Base-by-base conservation (phyloP, 2,113 vertebrate genomes). In the Oreotrochilus melanogaster region DNA sequence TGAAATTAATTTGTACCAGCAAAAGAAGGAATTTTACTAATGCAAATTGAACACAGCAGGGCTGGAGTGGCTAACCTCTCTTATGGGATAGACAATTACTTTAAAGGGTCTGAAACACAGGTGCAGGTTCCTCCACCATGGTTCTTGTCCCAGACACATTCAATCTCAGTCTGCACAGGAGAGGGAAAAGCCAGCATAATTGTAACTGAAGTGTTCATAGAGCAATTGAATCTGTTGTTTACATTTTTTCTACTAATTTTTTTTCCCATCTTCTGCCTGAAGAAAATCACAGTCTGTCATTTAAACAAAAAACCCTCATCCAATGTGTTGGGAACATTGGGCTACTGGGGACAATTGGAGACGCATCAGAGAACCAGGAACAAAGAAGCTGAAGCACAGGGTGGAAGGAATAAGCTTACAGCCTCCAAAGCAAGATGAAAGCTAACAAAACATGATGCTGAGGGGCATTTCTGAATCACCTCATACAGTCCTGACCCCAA, bases 291-390 rank as follows among this genome's bases (percentile, higher is more conserved):
- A 87, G 67, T 14, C 8, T 85, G 67, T 14, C 42, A 71, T 74
- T 91, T n/a, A 71, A 71, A 66, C 2, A 10, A 71, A 37, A 54
- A 31, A 50, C 18, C 5, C 7, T 18, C 1, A 88, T 23, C 31
- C 22, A 89, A 65, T 30, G 39, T 39, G 39, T 39, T 39, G 39
- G 30, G 85, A 93, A 96, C 88, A 85, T 2, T 79, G 57, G 62
- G 66, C 87, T 94, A 67, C 18, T 69, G 92, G 57, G 89, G 30
- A 85, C 90, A 93, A 92, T 12, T 92, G 39, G 5, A 94, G 39
- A 89, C 75, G n/a, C 48, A 72, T 84, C 45, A 75, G 53, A 89
- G 43, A 75, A 35, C 21, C 2, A 4, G 27, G 10, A 54, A 92
- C 25, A 86, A 42, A 60, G 28, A 37, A 28, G 18, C 5, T 0